A percentile compares a stretch with the other conserved stretches of the same genome.
These are phyloP conservation scores for Latrodectus hesperus DNA, from an alignment of 2,888 invertebrate genomes.

Conservation along the genomic window DNA sequence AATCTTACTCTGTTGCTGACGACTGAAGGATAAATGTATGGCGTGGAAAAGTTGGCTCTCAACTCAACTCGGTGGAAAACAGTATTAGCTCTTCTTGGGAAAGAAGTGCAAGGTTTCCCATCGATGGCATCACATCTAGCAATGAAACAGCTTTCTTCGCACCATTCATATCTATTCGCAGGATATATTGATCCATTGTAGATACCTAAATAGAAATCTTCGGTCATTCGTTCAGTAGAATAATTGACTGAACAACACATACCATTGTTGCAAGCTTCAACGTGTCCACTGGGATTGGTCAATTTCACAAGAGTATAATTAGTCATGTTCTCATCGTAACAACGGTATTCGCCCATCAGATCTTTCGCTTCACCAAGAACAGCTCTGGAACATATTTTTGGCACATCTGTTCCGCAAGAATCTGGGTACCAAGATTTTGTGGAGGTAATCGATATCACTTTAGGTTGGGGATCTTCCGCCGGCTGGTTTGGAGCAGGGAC, in stretches of 20 bases:
- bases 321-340: conserved; percentile 24
- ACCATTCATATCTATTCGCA: conserved; percentile 21
- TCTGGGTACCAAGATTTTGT: background rate
- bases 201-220: conserved; percentile 57
- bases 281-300: background rate
- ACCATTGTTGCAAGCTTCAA: conserved; percentile 62
- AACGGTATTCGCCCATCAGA: conserved; percentile 5
- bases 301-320: conserved; percentile 51
- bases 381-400: conserved; percentile 21
- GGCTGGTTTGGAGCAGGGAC: background rate
- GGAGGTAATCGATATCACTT: conserved; percentile 1
- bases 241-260: conserved; percentile 69
- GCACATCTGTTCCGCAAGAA: conserved; percentile 35
- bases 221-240: conserved; percentile 12
- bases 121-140: conserved; percentile 33
- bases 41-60: conserved; percentile 35
- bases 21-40: conserved; percentile 45
- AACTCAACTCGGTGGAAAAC: conserved; percentile 19
- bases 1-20: conserved; percentile 29
- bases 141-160: conserved; percentile 53
- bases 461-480: background rate
- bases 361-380: background rate
- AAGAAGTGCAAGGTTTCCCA: conserved; percentile 21
- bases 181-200: conserved; percentile 41
- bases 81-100: conserved; percentile 47